Evolutionary conservation across 2,113 vertebrate genomes (phyloP).

Genomic region (Pteruthius melanotis): DNA sequence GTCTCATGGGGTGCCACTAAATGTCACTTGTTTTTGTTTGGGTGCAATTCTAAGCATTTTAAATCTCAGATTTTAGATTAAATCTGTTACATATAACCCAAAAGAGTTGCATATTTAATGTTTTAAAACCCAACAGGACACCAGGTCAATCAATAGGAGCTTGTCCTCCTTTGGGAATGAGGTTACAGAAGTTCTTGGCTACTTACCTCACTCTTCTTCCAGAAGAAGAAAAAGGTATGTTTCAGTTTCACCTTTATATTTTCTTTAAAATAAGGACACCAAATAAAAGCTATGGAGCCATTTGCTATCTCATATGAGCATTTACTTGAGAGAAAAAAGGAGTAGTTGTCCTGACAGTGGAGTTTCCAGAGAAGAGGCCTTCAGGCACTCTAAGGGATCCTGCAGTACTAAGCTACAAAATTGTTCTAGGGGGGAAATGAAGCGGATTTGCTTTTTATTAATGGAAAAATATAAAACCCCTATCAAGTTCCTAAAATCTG

Average conservation of each 20-base stretch:
- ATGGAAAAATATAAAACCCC: neutral
- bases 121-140: slow-evolving; percentile 69
- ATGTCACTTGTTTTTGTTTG: neutral
- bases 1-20: neutral
- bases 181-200: slow-evolving; percentile 83
- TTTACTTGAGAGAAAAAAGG: neutral
- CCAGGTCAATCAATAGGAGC: slow-evolving; percentile 79
- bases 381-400: neutral
- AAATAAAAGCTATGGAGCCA: neutral
- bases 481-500: neutral
- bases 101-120: neutral
- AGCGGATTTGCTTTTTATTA: neutral
- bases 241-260: neutral
- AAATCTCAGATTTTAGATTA: neutral
- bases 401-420: neutral
- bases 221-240: slow-evolving; percentile 80
- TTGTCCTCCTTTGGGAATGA: slow-evolving; percentile 83
- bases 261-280: neutral
- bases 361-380: neutral
- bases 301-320: neutral
- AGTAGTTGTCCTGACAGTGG: neutral
- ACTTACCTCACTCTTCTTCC: slow-evolving; percentile 80
- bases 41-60: neutral
- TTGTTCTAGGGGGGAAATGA: neutral
- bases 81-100: neutral